These are phyloP conservation scores for Azemiops feae DNA, from an alignment of 2,113 vertebrate genomes.

Conservation along the genomic window DNA sequence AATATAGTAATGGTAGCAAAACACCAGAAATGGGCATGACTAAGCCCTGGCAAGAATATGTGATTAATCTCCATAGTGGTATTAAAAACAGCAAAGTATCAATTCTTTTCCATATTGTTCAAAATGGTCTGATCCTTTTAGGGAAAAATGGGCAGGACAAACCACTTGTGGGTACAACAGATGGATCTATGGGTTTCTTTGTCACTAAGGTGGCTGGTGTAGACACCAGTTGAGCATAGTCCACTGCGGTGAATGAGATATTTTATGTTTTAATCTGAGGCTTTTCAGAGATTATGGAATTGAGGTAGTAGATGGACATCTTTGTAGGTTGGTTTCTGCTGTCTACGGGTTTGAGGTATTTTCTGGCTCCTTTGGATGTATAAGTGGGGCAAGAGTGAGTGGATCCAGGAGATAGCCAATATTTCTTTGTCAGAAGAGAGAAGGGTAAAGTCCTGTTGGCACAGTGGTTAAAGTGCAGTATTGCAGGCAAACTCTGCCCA, in stretches of 20 bases:
- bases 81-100: not conserved
- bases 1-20: not conserved
- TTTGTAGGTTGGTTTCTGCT: not conserved
- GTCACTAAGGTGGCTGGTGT: not conserved
- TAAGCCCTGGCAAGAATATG: not conserved
- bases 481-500: no score
- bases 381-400: not conserved
- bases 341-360: not conserved
- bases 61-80: not conserved
- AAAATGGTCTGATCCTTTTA: not conserved
- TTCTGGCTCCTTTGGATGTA: not conserved
- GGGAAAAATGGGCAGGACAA: not conserved
- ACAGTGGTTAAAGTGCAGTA: no score
- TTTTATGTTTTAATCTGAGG: not conserved
- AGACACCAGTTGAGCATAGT: not conserved
- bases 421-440: not conserved
- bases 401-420: not conserved
- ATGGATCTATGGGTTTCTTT: not conserved
- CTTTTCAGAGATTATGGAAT: not conserved
- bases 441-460: not conserved
- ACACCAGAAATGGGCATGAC: not conserved
- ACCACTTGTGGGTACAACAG: not conserved
- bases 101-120: not conserved
- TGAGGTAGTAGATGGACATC: not conserved
- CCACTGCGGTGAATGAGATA: not conserved